Base-by-base conservation (phyloP, 1,140 invertebrate genomes). In the Ruditapes philippinarum region DNA sequence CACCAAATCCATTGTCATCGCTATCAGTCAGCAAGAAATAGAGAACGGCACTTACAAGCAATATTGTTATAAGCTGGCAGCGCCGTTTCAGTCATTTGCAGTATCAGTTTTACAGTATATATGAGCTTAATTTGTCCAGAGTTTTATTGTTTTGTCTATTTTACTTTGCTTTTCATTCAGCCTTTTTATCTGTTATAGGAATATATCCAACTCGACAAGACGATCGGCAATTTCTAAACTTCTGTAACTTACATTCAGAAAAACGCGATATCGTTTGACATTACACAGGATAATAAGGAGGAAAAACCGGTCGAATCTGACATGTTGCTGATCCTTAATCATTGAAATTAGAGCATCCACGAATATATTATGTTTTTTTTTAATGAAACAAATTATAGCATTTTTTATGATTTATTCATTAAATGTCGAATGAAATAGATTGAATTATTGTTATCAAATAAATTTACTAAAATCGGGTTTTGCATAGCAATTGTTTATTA, bases 1-100 rank as follows among this genome's bases (percentile, higher is more conserved):
- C n/a, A n/a, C n/a, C n/a, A n/a, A n/a, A n/a, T n/a, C n/a, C n/a
- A n/a, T n/a, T n/a, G 74, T 78, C 74, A 49, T 78, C 74, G 22
- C 36, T 28, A n/a, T 78, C 45, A 54, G 3, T 25, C 45, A 70
- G 28, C 36, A 45, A 78, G 36, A 51, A 0, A 78, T 17, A 12
- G 74, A 57, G 45, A 78, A 57, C 54, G 28, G 28, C 49, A 51
- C 74, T 51, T 54, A 54, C 74, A 78, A 51, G 42, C 42, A 78
- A 51, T 33, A 78, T 78, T 78, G 42, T 45, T n/a, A 12, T 51
- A 51, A 54, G 42, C 28, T 78, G 54, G 31, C 4, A 78, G 74
- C 74, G n/a, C n/a, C 54, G n/a, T 31, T 54, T 11, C 28, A 28
- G 45, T 54, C n/a, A n/a, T 54, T 54, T 57, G 28, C n/a, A 51